Base-by-base conservation (phyloP, 2,888 invertebrate genomes). In the Desoria tigrina region DNA sequence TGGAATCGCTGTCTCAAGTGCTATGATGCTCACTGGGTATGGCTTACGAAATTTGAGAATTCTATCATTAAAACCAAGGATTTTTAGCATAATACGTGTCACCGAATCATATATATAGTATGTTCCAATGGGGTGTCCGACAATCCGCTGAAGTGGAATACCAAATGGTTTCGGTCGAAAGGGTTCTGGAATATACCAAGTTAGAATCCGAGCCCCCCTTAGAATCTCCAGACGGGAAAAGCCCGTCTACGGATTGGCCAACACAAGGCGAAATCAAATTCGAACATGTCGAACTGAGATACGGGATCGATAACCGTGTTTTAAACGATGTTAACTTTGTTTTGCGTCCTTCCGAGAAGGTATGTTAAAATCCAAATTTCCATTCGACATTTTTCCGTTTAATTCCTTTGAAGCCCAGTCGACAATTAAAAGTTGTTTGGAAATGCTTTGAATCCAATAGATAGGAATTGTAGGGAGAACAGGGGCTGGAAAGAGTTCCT, bases 401-500 rank as follows among this genome's bases (percentile, higher is more conserved):
- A 14, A 4, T 70, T 75, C 70, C 45, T 79, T 83, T 21, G 72
- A 77, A 28, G 23, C 61, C 11, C n/a, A 26, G 18, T 54, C 1
- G 18, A 16, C 26, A 24, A 51, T 51, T n/a, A n/a, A n/a, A n/a
- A n/a, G n/a, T n/a, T n/a, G n/a, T n/a, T n/a, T n/a, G n/a, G n/a
- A n/a, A 28, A n/a, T 75, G 71, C 39, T 79, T 83, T 27, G 70
- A 77, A 26, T 26, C 65, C 1, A 56, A 61, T 70, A 70, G 53
- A 66, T 69, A 37, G 80, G 80, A 24, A 79, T 74, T 45, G 73
- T 71, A 1, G 71, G 71, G 56, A 85, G 93, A 78, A 93, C 93
- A 26, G 59, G 59, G 73, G 92, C 93, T 75, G 94, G 94, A 77
- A 94, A 95, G 83, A 93, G 92, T 66, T 93, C 93, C 75, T 84